Evolutionary conservation across 1,140 invertebrate genomes (phyloP).

Genomic region (Lordiphosa stackelbergi): DNA sequence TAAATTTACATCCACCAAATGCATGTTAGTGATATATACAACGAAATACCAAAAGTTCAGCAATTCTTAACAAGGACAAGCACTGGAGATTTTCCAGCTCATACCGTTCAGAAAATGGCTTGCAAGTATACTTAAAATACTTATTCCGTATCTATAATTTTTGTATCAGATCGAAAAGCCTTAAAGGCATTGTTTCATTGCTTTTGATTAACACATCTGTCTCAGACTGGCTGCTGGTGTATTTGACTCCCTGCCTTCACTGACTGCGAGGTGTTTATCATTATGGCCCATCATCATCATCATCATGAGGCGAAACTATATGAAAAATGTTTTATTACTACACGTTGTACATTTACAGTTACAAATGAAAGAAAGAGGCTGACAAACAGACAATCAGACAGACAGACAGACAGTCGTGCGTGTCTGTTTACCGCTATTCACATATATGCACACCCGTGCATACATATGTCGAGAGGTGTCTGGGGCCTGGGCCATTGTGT

Average conservation of each 20-base stretch:
- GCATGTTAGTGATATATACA: no score
- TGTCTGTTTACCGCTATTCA: constrained; percentile 58
- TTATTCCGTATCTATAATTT: no score
- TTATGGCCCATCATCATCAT: constrained; percentile 27
- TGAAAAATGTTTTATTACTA: constrained; percentile 67
- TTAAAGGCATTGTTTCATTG: not conserved
- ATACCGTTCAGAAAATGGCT: no score
- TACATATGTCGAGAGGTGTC: constrained; percentile 27
- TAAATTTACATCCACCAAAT: no score
- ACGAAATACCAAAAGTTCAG: no score
- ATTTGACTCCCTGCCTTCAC: not conserved
- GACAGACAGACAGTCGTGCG: constrained; percentile 38
- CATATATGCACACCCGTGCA: constrained; percentile 11
- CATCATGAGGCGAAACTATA: constrained; percentile 47
- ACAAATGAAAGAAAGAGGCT: constrained; percentile 60
- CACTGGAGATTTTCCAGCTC: no score
- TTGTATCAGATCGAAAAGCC: no score
- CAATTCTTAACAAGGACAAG: no score
- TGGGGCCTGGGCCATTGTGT: constrained; percentile 47
- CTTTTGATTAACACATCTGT: constrained; percentile 36
- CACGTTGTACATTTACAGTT: constrained; percentile 52
- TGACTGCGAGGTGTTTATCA: constrained; percentile 35
- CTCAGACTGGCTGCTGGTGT: constrained; percentile 1
- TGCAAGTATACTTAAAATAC: no score
- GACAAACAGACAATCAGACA: constrained; percentile 55